phyloP scores from a whole-genome alignment of 2,888 invertebrate species.

The Autographa pulchrina region DNA sequence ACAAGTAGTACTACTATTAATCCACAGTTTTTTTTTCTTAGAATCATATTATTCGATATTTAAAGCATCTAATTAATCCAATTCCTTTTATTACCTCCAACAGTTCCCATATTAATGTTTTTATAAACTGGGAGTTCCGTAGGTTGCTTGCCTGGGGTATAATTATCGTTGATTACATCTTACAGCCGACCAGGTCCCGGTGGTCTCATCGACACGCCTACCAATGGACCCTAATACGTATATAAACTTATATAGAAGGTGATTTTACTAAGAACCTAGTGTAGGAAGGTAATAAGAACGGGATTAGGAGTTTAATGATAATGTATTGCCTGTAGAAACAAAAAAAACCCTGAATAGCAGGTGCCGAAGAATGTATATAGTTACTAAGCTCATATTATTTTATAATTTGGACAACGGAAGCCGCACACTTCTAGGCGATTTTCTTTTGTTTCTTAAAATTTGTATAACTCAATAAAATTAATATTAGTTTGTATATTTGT shows the following conservation, averaged over 20 bases:
- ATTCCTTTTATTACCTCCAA: not conserved
- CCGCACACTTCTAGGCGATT: no score
- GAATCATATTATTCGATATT: not conserved
- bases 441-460: no score
- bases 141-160: conserved; percentile 38
- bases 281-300: not conserved
- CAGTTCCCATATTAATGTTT: not conserved
- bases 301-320: not conserved
- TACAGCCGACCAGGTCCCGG: conserved; percentile 38
- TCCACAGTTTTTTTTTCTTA: no score
- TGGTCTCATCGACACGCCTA: conserved; percentile 52
- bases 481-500: no score
- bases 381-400: no score
- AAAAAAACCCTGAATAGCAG: not conserved
- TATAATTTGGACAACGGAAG: no score
- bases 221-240: conserved; percentile 39
- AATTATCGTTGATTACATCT: conserved; percentile 44
- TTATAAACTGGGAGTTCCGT: conserved; percentile 16
- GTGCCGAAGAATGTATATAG: no score
- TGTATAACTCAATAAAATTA: no score
- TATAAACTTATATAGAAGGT: conserved; percentile 16
- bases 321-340: not conserved
- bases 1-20: no score
- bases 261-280: conserved; percentile 10
- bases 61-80: not conserved